Evolutionary conservation across 2,888 invertebrate species (phyloP).

Genomic region (Rosalia funebris): DNA sequence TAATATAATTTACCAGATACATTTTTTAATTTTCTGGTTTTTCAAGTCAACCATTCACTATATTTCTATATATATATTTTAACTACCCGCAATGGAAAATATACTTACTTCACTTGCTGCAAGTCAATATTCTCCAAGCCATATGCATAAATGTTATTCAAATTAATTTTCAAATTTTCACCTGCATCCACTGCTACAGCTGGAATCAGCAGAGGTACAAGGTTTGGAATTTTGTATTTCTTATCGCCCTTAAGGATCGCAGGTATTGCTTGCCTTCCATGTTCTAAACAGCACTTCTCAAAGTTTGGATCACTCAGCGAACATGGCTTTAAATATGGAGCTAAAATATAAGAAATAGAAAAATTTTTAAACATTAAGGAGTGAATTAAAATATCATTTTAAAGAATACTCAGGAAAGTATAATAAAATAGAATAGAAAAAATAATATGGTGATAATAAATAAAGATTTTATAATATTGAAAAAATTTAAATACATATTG

Average conservation of each 20-base stretch:
- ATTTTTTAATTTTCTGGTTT: too few species aligned
- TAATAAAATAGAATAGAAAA: too few species aligned
- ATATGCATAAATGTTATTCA: not conserved
- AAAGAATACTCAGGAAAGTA: too few species aligned
- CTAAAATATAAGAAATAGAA: conserved; percentile 25
- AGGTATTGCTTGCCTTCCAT: conserved; percentile 35
- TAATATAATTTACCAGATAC: too few species aligned
- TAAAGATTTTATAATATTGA: too few species aligned
- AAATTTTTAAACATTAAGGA: not conserved
- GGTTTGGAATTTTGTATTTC: conserved; percentile 25
- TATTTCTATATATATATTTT: too few species aligned
- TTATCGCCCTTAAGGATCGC: conserved; percentile 42
- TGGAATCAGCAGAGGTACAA: conserved; percentile 5
- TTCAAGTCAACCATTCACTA: too few species aligned
- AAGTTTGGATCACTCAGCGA: conserved; percentile 31
- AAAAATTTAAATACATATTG: too few species aligned
- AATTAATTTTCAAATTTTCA: not conserved
- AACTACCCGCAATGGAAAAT: not conserved
- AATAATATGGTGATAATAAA: too few species aligned
- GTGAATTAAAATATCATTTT: too few species aligned
- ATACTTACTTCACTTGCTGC: not conserved
- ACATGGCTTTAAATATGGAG: conserved; percentile 37
- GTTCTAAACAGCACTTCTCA: conserved; percentile 28
- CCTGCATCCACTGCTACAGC: not conserved
- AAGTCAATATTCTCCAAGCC: not conserved